Evolutionary conservation across 2,888 invertebrate genomes (phyloP).

Genomic region (Stomorhina lunata): DNA sequence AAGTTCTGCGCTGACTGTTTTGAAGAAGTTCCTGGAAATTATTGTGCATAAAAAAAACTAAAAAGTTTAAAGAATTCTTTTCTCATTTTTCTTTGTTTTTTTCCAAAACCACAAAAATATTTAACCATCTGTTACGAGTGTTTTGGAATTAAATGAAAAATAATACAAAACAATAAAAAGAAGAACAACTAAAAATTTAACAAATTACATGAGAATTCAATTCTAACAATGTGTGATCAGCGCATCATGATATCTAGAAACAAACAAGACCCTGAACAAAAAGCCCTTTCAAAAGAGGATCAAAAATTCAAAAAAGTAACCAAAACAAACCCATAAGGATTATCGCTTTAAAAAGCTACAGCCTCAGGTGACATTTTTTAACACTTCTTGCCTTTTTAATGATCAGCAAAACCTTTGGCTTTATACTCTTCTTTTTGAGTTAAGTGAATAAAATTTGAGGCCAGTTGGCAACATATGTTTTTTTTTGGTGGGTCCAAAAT

Average conservation of each 20-base stretch:
- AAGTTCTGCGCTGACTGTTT: slow-evolving; percentile 44
- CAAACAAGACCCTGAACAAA: slow-evolving; percentile 1
- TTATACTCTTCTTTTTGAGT: not conserved
- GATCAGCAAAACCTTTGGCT: not conserved
- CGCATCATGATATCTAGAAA: slow-evolving; percentile 22
- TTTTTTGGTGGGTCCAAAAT: slow-evolving; percentile 48
- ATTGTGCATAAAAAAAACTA: slow-evolving; percentile 33
- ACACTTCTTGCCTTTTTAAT: slow-evolving; percentile 49
- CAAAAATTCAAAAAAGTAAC: not conserved
- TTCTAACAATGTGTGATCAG: slow-evolving; percentile 63
- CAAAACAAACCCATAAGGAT: slow-evolving; percentile 35
- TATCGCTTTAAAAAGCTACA: slow-evolving; percentile 15
- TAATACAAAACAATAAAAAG: not conserved
- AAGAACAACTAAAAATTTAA: slow-evolving; percentile 43
- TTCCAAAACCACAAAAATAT: slow-evolving; percentile 23
- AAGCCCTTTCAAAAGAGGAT: not conserved
- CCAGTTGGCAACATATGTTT: slow-evolving; percentile 36
- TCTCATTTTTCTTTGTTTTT: not conserved
- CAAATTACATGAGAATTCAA: slow-evolving; percentile 66
- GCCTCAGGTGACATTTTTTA: slow-evolving; percentile 70
- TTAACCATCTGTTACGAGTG: slow-evolving; percentile 69
- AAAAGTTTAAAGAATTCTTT: slow-evolving; percentile 21
- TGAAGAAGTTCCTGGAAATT: slow-evolving; percentile 65
- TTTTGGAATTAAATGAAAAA: not conserved
- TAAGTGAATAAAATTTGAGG: slow-evolving; percentile 29